Base-by-base conservation (phyloP, 2,797 vertebrate species). In the Coregonus ussuriensis region DNA sequence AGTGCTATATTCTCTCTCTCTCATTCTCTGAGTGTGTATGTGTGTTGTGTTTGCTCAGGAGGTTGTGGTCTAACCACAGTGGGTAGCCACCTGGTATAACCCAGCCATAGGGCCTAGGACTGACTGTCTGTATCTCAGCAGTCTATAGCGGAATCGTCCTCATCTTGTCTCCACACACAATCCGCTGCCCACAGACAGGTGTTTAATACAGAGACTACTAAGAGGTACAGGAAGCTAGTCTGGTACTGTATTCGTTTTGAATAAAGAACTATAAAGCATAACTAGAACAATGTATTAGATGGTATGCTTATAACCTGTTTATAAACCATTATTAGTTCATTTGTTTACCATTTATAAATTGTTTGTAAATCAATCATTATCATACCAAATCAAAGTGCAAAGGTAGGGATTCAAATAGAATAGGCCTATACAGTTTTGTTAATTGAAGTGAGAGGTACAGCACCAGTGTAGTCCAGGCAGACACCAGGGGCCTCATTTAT, bases 101-200 rank as follows among this genome's bases (percentile, higher is more conserved):
- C 14, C 65, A 67, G 31, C 65, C 31, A 1, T 33, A 14, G 29
- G 63, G 29, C 63, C 29, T 66, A 29, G 29, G 29, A 31, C 65
- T 59, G 54, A 47, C 41, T 11, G 41, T 47, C 41, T 47, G 41
- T 47, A 47, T 47, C 41, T 47, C 41, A 47, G 41, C 41, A 9
- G 41, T 47, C 41, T 47, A 47, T 47, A 47, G 41, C 9, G 41
- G 41, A 47, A 47, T 47, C 41, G 9, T 47, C 41, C 41, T 47
- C 41, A 47, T 47, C 41, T 47, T 47, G 41, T 47, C 63, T 71
- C 67, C 21, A 84, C 69, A 41, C 33, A 70, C 37, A 21, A n/a
- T 35, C 31, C 77, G 65, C 37, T 74, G 72, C 72, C 37, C 71
- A 75, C 71, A 37, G 69, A 82, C 88, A 88, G 84, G 83, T 88